Conservation (phyloP, 2,888 invertebrate genomes). For the Cephus rjabovi region DNA sequence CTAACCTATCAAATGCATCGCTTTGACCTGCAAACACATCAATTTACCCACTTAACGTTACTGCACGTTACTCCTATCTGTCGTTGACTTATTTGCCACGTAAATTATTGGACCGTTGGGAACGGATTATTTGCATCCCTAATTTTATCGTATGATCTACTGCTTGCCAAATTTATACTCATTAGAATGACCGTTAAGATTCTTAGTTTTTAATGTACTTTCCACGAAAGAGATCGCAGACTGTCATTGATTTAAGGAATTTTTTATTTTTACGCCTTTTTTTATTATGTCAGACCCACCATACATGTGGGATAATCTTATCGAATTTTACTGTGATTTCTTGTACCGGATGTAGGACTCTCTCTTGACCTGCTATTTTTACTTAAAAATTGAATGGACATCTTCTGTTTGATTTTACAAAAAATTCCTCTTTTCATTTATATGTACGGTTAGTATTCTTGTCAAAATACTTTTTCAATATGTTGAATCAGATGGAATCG, state of each 20-base stretch:
- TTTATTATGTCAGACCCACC: not conserved
- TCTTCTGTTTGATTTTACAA: not conserved
- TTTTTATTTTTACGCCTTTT: not conserved
- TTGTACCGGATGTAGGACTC: too few species aligned
- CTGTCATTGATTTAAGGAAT: not conserved
- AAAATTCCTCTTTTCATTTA: not conserved
- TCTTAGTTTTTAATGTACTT: not conserved
- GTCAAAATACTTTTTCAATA: not conserved
- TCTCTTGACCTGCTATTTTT: too few species aligned
- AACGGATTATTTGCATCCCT: not conserved
- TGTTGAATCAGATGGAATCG: not conserved
- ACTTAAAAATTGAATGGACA: too few species aligned
- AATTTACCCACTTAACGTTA: constrained; percentile 2
- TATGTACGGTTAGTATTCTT: not conserved
- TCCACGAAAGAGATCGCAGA: not conserved
- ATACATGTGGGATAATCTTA: too few species aligned
- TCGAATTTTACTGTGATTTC: too few species aligned
- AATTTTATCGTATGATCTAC: not conserved
- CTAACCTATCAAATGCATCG: constrained; percentile 38
- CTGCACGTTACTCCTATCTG: not conserved
- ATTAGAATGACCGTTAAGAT: not conserved
- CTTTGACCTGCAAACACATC: not conserved
- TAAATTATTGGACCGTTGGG: not conserved
- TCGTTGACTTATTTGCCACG: not conserved
- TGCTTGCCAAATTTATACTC: not conserved